A percentile compares a stretch with the other conserved stretches of the same genome.
phyloP scores from a whole-genome alignment of 2,113 vertebrate genomes.

The Pipa parva region DNA sequence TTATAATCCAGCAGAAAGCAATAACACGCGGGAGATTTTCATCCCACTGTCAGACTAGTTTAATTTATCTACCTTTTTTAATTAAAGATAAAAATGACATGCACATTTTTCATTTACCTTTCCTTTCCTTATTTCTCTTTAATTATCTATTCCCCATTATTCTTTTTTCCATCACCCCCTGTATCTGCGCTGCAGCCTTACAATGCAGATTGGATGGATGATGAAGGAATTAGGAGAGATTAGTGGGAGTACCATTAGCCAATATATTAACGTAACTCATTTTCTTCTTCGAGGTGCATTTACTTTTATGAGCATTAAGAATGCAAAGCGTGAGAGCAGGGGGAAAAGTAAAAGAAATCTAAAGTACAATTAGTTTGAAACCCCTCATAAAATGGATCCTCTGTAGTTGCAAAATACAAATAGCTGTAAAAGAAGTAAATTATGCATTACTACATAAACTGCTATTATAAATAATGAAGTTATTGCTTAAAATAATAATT shows the following conservation, averaged over 20 bases:
- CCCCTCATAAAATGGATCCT: too few relatives aligned
- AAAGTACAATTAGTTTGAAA: conserved; percentile 10
- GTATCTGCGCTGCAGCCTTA: conserved; percentile 22
- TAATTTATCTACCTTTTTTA: conserved; percentile 37
- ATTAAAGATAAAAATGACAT: conserved; percentile 41
- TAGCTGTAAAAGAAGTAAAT: too few relatives aligned
- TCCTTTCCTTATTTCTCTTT: conserved; percentile 38
- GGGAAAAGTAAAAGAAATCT: conserved; percentile 11
- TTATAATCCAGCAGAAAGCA: conserved; percentile 5
- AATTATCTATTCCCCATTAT: conserved; percentile 41
- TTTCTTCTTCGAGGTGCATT: conserved; percentile 36
- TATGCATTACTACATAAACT: too few relatives aligned
- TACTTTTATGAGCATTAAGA: conserved; percentile 35
- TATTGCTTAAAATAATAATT: too few relatives aligned
- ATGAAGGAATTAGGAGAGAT: conserved; percentile 36
- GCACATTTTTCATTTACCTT: conserved; percentile 39
- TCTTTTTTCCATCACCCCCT: conserved; percentile 28
- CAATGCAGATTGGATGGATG: conserved; percentile 35
- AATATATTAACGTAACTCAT: conserved; percentile 40
- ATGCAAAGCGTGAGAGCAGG: not conserved
- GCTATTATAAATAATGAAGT: too few relatives aligned
- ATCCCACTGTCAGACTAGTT: conserved; percentile 27
- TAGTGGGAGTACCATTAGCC: conserved; percentile 40
- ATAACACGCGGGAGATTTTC: conserved; percentile 14
- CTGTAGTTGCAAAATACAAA: too few relatives aligned